Evolutionary conservation across 2,113 vertebrate species (phyloP), one percentile per base, ranked within the genome.

Genomic region (Procavia capensis): DNA sequence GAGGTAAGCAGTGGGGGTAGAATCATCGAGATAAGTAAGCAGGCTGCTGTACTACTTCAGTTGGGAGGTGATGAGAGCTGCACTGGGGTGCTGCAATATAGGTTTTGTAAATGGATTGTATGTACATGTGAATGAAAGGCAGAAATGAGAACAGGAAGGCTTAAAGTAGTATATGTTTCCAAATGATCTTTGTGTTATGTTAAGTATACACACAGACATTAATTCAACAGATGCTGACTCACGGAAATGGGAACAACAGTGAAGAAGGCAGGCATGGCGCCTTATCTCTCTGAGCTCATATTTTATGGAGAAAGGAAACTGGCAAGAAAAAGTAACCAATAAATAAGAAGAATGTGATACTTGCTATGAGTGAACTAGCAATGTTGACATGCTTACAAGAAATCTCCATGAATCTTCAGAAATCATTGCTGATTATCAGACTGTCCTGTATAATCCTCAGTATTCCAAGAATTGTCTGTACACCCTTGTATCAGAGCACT

Each of bases 101-200:
- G 29, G 6, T 11, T 89, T 80, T 84, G 9, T 25, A 11, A 93
- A 93, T 89, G 10, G 27, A 90, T 54, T 79, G 9, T 14, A 39
- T 75, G 31, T 59, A 22, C 50, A 31, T 75, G 9, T 75, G 41
- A 96, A 16, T 68, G 19, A 92, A 96, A 94, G 63, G 27, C 43
- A 88, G 19, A 22, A 36, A 88, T 85, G 34, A 92, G 72, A 61
- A 94, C 88, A 83, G 41, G 25, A 76, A 45, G 36, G 10, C 76
- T 92, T 17, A 82, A 63, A 43, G 19, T 86, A n/a, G 36, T 19
- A 57, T 13, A 61, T 13, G 43, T 57, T 43, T 90, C 24, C 68
- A 39, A 63, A 54, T 63, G 43, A 75, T 63, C 34, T 43, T 81
- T 64, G 87, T 80, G 17, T 64, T 94, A 31, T 85, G 41, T 1